Percentiles rank a stretch among this genome's conserved stretches.
Conservation (phyloP, 2,797 vertebrate genomes). For the Scolopax bukidnonensis region DNA sequence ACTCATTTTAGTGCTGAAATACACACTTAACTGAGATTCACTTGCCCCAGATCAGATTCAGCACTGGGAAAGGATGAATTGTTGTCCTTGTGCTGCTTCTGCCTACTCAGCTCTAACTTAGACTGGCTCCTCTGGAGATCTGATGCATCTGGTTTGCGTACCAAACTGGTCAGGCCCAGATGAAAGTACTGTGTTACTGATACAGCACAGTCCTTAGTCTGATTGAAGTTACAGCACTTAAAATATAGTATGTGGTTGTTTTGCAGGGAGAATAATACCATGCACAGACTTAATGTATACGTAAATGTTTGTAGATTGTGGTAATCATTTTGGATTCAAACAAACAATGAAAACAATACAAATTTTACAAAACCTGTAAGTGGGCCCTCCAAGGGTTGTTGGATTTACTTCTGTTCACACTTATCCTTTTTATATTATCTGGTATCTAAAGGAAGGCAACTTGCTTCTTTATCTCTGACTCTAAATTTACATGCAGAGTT, state of each 20-base stretch:
- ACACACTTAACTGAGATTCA: background rate
- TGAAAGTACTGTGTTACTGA: background rate
- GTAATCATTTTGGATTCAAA: background rate
- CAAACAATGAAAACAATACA: background rate
- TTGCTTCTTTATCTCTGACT: background rate
- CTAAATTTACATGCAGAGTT: background rate
- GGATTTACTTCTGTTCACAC: background rate
- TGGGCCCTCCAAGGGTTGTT: background rate
- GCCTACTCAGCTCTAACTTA: background rate
- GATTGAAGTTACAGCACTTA: background rate
- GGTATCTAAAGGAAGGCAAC: background rate
- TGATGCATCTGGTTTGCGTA: background rate
- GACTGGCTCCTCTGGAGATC: background rate
- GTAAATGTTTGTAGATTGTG: background rate
- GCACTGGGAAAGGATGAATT: background rate
- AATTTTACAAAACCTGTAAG: background rate
- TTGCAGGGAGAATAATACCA: background rate
- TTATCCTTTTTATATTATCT: background rate
- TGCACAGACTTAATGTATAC: background rate
- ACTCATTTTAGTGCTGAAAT: background rate
- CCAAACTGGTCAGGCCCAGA: background rate
- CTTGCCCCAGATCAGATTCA: background rate
- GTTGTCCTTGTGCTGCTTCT: background rate
- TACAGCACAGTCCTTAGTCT: background rate
- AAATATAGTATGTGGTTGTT: background rate